Evolutionary conservation across 2,888 invertebrate genomes (phyloP).

Genomic region (Acrobasis suavella): DNA sequence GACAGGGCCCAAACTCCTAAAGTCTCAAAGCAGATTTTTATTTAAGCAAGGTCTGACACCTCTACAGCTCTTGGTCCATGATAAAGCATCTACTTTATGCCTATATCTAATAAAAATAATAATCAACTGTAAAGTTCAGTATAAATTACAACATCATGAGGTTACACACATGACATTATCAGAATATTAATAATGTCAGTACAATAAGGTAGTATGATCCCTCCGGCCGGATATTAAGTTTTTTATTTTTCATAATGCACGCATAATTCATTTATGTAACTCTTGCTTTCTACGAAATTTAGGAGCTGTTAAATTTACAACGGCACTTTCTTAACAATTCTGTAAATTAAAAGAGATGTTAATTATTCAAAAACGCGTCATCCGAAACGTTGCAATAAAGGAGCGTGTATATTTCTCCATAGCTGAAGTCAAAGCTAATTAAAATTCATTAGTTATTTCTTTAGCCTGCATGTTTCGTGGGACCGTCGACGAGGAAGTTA

Average conservation of each 20-base stretch:
- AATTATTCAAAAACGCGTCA: conserved; percentile 9
- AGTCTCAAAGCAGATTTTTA: too few relatives aligned
- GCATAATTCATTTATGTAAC: background rate
- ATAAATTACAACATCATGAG: background rate
- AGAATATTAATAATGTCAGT: background rate
- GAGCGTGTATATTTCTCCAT: conserved; percentile 6
- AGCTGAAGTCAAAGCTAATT: conserved; percentile 4
- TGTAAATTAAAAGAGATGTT: conserved; percentile 9
- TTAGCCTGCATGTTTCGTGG: conserved; percentile 5
- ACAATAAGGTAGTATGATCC: background rate
- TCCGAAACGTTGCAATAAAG: conserved; percentile 7
- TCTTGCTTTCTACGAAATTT: conserved; percentile 1
- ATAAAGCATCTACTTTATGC: too few relatives aligned
- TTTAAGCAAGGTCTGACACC: too few relatives aligned
- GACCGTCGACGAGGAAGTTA: conserved; percentile 16
- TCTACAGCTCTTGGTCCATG: too few relatives aligned
- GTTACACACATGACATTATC: background rate
- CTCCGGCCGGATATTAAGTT: background rate
- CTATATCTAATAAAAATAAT: background rate
- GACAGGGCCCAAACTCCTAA: too few relatives aligned
- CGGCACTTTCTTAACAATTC: conserved; percentile 8
- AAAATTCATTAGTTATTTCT: conserved; percentile 13
- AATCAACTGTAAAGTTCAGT: conserved; percentile 8
- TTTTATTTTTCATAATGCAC: background rate
- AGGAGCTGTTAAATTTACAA: background rate